Conservation (phyloP, 35 echinoderm and acorn worm species). For the Antedon bifida region DNA sequence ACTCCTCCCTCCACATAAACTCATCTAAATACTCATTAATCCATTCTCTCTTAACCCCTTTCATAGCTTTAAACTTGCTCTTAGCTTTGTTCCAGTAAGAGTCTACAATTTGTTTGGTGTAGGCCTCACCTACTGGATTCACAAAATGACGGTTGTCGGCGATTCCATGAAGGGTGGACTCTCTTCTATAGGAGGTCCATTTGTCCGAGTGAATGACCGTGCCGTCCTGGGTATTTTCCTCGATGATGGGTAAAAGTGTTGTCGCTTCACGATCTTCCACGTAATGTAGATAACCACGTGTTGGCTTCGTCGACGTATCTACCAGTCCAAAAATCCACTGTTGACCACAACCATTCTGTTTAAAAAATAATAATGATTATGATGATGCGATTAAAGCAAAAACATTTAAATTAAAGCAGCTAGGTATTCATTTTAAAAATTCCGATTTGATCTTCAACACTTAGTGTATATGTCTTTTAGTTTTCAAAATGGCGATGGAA, state of each 20-base stretch:
- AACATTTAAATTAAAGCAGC: too few relatives aligned
- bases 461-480: too few relatives aligned
- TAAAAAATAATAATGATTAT: too few relatives aligned
- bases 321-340: background rate
- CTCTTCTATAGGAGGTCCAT: conserved; percentile 14
- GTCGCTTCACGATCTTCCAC: conserved; percentile 11
- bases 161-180: background rate
- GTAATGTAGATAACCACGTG: conserved; percentile 6
- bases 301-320: background rate
- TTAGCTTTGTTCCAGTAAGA: conserved; percentile 12
- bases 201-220: conserved; percentile 25
- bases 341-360: background rate
- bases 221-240: conserved; percentile 3
- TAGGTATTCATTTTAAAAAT: too few relatives aligned
- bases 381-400: too few relatives aligned
- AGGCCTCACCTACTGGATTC: conserved; percentile 6
- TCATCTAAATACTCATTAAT: background rate
- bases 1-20: background rate
- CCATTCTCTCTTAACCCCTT: background rate
- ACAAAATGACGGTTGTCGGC: conserved; percentile 23
- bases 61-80: background rate
- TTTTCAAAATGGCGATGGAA: too few relatives aligned
- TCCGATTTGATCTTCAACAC: too few relatives aligned
- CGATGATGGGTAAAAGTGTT: conserved; percentile 19
- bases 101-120: conserved; percentile 17